A percentile compares a stretch with the other conserved stretches of the same genome.
Conservation (phyloP, 2,797 vertebrate genomes). For the Sebastes itinus region DNA sequence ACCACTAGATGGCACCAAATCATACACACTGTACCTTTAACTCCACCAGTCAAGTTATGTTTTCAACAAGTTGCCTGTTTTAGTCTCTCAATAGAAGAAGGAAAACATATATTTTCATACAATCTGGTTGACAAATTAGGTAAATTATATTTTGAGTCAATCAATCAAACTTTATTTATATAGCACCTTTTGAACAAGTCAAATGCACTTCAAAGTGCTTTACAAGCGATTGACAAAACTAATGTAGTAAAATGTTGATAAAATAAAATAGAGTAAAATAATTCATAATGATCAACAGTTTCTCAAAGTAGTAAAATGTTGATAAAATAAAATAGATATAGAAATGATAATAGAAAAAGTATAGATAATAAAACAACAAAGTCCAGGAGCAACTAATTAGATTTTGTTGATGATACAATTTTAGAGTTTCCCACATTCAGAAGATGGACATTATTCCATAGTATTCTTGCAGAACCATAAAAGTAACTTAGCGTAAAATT, state of each 20-base stretch:
- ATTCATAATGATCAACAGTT: too few relatives aligned
- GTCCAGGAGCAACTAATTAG: neutral
- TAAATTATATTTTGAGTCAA: neutral
- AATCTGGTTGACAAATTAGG: neutral
- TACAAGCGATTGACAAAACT: too few relatives aligned
- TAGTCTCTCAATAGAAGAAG: neutral
- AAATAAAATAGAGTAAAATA: too few relatives aligned
- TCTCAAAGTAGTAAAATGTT: too few relatives aligned
- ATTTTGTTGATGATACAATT: conserved; percentile 1
- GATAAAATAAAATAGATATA: too few relatives aligned
- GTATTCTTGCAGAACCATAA: conserved; percentile 12
- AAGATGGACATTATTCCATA: neutral
- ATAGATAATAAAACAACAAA: too few relatives aligned
- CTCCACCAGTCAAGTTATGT: neutral
- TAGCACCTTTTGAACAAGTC: too few relatives aligned
- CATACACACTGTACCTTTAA: neutral
- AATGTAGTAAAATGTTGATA: too few relatives aligned
- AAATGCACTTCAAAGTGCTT: too few relatives aligned
- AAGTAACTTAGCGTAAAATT: conserved; percentile 16
- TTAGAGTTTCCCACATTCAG: neutral
- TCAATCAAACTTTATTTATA: too few relatives aligned
- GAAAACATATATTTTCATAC: neutral
- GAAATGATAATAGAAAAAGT: too few relatives aligned
- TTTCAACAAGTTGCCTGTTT: conserved; percentile 3
- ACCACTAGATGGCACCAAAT: too few relatives aligned